These are phyloP conservation scores for Discoglossus pictus DNA, from an alignment of 2,797 vertebrate genomes.

Conservation along the genomic window DNA sequence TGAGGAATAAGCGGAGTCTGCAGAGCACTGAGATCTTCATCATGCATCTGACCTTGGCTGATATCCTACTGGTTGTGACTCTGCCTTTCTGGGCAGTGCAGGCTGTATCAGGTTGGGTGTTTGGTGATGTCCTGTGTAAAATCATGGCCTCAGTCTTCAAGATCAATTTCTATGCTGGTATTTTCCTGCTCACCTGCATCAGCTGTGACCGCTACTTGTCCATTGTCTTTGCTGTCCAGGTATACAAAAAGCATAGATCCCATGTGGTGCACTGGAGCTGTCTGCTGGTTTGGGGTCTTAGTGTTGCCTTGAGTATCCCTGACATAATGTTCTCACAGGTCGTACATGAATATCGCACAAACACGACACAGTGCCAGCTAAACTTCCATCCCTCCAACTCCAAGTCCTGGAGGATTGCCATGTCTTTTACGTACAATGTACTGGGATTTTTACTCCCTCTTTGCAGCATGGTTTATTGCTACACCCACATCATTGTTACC, in stretches of 20 bases:
- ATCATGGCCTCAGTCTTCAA: conserved; percentile 76
- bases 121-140: conserved; percentile 75
- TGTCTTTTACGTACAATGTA: conserved; percentile 55
- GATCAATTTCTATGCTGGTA: conserved; percentile 70
- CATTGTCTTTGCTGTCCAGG: conserved; percentile 64
- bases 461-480: conserved; percentile 75
- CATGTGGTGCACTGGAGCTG: conserved; percentile 50
- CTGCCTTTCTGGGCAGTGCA: conserved; percentile 78
- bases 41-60: conserved; percentile 75
- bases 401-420: conserved; percentile 7
- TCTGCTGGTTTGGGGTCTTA: conserved; percentile 56
- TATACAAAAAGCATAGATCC: conserved; percentile 57
- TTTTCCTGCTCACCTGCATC: conserved; percentile 66
- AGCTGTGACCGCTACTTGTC: conserved; percentile 66
- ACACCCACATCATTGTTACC: conserved; percentile 71
- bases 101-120: conserved; percentile 71
- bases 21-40: conserved; percentile 81
- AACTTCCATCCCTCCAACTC: conserved; percentile 30
- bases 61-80: conserved; percentile 75
- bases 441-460: conserved; percentile 64
- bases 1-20: conserved; percentile 62
- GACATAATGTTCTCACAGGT: conserved; percentile 58
- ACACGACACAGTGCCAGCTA: conserved; percentile 52
- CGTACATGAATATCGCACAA: conserved; percentile 46
- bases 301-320: conserved; percentile 60